These are phyloP conservation scores for Andrena trimmerana DNA, from an alignment of 2,888 invertebrate species.

Conservation along the genomic window DNA sequence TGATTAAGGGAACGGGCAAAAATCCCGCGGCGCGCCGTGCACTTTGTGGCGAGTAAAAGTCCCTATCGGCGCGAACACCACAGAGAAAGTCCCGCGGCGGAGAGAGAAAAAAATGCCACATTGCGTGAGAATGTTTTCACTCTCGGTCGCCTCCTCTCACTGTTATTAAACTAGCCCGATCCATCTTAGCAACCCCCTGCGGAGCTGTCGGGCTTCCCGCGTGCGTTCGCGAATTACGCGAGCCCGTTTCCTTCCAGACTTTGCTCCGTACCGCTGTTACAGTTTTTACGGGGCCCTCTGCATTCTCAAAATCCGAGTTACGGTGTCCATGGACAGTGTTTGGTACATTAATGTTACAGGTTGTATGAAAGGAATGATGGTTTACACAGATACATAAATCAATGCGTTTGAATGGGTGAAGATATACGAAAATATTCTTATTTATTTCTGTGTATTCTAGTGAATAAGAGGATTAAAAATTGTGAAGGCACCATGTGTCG, in stretches of 20 bases:
- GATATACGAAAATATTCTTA: too few species aligned
- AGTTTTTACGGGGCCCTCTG: not conserved
- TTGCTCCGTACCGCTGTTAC: not conserved
- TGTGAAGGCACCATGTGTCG: too few species aligned
- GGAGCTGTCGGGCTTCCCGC: slow-evolving; percentile 5
- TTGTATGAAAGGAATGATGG: too few species aligned
- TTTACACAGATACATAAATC: too few species aligned
- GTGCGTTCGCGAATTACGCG: not conserved
- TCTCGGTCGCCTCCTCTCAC: slow-evolving; percentile 26
- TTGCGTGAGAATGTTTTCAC: slow-evolving; percentile 60
- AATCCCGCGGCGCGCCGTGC: not conserved
- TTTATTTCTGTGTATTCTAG: too few species aligned
- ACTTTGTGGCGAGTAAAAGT: slow-evolving; percentile 34
- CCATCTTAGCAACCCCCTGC: slow-evolving; percentile 26
- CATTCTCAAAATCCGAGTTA: not conserved
- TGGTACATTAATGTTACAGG: not conserved
- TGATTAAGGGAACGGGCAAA: slow-evolving; percentile 25
- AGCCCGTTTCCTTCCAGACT: not conserved
- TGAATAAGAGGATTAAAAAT: too few species aligned
- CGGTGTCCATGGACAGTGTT: not conserved
- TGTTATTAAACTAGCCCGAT: slow-evolving; percentile 44
- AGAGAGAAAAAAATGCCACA: slow-evolving; percentile 17
- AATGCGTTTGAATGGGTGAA: too few species aligned
- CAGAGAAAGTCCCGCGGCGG: slow-evolving; percentile 42
- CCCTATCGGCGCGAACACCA: not conserved